Conservation (phyloP, 2,797 vertebrate species). For the Propithecus deckenii region DNA sequence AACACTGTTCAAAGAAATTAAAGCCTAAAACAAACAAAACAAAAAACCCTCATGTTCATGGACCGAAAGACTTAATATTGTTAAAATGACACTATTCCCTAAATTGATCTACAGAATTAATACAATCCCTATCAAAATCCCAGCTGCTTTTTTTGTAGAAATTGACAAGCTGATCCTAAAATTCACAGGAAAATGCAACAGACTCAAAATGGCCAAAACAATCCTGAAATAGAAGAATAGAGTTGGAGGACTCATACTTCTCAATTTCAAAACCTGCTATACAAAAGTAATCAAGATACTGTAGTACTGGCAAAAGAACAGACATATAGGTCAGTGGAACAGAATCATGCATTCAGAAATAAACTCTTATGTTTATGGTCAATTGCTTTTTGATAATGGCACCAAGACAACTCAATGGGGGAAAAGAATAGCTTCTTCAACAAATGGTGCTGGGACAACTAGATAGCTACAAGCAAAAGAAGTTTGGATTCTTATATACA, state of each 20-base stretch:
- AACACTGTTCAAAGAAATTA: background rate
- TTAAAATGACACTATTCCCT: background rate
- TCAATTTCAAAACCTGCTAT: background rate
- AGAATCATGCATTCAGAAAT: background rate
- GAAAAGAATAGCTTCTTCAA: background rate
- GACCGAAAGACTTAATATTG: background rate
- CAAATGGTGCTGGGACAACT: background rate
- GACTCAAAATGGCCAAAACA: background rate
- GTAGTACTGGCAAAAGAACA: background rate
- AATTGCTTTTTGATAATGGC: slow-evolving; percentile 6
- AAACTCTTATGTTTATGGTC: background rate
- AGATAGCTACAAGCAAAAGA: background rate
- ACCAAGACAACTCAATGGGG: background rate
- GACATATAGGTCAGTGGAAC: background rate
- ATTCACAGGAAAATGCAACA: background rate
- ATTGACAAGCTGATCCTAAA: background rate
- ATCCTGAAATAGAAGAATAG: background rate
- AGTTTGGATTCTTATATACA: background rate
- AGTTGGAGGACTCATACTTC: background rate
- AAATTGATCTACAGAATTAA: background rate
- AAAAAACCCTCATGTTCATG: background rate
- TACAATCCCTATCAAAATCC: background rate
- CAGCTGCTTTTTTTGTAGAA: background rate
- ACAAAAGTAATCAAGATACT: background rate
- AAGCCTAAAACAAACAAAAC: background rate